Percentiles rank a stretch among this genome's conserved stretches.
These are phyloP conservation scores for Xestia xanthographa DNA, from an alignment of 2,888 invertebrate species.

Conservation along the genomic window DNA sequence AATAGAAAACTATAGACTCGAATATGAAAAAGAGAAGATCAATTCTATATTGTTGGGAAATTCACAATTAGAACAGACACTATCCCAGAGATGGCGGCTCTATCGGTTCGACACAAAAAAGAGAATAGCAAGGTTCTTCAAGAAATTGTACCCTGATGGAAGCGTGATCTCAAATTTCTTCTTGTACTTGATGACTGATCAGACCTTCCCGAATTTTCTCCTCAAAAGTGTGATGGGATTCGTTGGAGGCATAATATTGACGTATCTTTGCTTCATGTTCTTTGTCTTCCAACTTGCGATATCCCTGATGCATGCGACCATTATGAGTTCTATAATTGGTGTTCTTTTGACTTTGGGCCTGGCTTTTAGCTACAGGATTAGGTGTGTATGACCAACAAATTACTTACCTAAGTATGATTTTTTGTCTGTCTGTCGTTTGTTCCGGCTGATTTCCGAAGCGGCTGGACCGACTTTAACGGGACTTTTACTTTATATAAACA, in stretches of 20 bases:
- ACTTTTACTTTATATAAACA: too few species aligned
- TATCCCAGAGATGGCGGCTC: slow-evolving; percentile 87
- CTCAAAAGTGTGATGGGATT: slow-evolving; percentile 92
- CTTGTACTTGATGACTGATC: slow-evolving; percentile 85
- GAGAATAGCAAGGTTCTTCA: slow-evolving; percentile 81
- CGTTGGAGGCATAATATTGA: slow-evolving; percentile 91
- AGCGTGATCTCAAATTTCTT: slow-evolving; percentile 79
- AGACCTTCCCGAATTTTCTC: slow-evolving; percentile 89
- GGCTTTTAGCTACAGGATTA: slow-evolving; percentile 91
- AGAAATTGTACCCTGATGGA: slow-evolving; percentile 81
- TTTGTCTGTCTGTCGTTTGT: too few species aligned
- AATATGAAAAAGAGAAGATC: slow-evolving; percentile 90
- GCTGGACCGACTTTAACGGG: too few species aligned
- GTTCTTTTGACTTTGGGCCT: slow-evolving; percentile 92
- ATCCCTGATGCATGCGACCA: slow-evolving; percentile 90
- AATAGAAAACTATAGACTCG: slow-evolving; percentile 86
- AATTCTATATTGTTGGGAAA: slow-evolving; percentile 87
- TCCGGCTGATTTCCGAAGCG: too few species aligned
- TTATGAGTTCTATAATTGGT: slow-evolving; percentile 92
- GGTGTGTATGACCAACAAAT: slow-evolving; percentile 70
- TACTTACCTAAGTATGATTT: too few species aligned
- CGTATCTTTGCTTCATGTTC: slow-evolving; percentile 92
- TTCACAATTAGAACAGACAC: slow-evolving; percentile 81
- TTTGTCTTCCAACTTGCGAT: slow-evolving; percentile 92
- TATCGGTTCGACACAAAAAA: slow-evolving; percentile 82